These are phyloP conservation scores for Circaetus gallicus DNA, from an alignment of 2,113 vertebrate species.

Conservation along the genomic window DNA sequence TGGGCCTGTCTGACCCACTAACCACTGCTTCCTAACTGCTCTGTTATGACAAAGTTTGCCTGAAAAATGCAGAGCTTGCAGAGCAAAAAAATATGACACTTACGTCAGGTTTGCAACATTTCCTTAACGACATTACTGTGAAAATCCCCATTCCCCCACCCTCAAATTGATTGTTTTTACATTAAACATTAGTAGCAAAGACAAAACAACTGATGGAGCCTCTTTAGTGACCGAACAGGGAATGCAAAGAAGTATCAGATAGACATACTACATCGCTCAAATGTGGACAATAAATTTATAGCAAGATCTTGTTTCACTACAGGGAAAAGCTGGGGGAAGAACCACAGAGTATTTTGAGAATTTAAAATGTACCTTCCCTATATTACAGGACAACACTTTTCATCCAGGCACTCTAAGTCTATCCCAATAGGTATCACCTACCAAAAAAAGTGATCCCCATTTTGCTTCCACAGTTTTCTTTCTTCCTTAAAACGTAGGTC, in stretches of 20 bases:
- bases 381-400: neutral
- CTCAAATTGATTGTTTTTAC: neutral
- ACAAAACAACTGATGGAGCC: neutral
- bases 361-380: neutral
- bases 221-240: neutral
- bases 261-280: neutral
- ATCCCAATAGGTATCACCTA: neutral
- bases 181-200: neutral
- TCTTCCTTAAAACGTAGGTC: neutral
- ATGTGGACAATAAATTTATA: neutral
- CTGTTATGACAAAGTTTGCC: conserved; percentile 5
- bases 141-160: neutral
- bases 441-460: neutral
- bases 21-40: conserved; percentile 47
- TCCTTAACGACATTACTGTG: neutral
- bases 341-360: neutral
- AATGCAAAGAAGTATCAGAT: neutral
- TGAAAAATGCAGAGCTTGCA: conserved; percentile 2
- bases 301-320: neutral
- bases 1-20: conserved; percentile 62
- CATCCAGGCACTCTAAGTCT: neutral
- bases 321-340: neutral
- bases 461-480: neutral
- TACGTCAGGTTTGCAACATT: neutral
- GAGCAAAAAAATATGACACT: neutral